These are phyloP conservation scores for Hetaerina titia DNA, from an alignment of 2,888 invertebrate genomes.

Conservation along the genomic window DNA sequence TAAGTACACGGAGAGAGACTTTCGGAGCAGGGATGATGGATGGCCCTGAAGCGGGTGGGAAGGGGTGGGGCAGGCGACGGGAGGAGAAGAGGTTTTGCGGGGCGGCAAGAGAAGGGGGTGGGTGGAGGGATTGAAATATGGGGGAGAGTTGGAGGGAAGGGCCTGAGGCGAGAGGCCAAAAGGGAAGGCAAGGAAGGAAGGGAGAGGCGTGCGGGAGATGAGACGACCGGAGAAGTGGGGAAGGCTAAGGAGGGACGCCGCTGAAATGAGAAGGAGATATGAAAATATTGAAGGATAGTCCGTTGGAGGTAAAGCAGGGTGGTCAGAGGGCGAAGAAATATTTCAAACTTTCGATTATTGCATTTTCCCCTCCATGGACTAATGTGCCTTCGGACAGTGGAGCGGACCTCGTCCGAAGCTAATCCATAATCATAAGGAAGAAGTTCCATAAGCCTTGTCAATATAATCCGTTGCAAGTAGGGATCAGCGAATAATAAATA, in stretches of 20 bases:
- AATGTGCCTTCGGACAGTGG: too few relatives aligned
- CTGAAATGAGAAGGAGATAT: neutral
- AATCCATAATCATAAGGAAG: too few relatives aligned
- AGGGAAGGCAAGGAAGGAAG: neutral
- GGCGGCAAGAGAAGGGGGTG: neutral
- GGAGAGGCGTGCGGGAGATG: neutral
- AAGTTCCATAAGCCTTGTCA: too few relatives aligned
- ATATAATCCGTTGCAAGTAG: too few relatives aligned
- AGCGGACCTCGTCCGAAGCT: too few relatives aligned
- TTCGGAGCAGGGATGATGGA: slow-evolving; percentile 39
- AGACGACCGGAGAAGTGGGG: neutral
- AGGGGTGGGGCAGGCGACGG: neutral
- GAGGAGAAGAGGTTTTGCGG: slow-evolving; percentile 6
- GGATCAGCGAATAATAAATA: too few relatives aligned
- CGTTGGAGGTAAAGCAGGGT: too few relatives aligned
- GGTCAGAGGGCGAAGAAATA: too few relatives aligned
- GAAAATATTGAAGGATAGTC: neutral
- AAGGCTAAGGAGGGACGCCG: neutral
- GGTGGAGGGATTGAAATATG: neutral
- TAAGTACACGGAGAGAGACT: slow-evolving; percentile 42
- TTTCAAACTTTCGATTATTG: too few relatives aligned
- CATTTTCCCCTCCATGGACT: too few relatives aligned
- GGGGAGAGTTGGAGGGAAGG: neutral
- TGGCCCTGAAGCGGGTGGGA: neutral
- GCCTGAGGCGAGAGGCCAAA: neutral